Evolutionary conservation across 2,113 vertebrate species (phyloP), one percentile per base, ranked within the genome.

Genomic region (Toxotes chatareus): DNA sequence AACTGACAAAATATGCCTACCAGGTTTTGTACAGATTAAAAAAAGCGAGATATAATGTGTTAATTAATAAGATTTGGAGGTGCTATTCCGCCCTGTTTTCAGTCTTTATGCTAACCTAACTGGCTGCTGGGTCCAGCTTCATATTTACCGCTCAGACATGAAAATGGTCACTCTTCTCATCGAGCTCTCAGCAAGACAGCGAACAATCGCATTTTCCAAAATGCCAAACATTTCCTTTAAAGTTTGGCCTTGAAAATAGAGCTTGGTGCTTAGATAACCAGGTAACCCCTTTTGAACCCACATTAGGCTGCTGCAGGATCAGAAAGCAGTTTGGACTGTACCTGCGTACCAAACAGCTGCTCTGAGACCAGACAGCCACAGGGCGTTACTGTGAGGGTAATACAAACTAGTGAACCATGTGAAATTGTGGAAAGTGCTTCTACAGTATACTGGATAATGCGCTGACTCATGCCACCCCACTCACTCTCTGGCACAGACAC

Each of bases 381-480:
- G 73, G 81, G 86, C 72, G 81, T 86, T 82, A 86, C 77, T 81
- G 81, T 72, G 71, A 82, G 70, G 71, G 78, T 85, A 82, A 90
- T 73, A 73, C 69, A 79, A 91, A 91, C 65, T 75, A 86, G 71
- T 80, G 69, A 80, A 57, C 73, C 16, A 0, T 79, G 83, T 38
- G 34, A 86, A 90, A 81, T 66, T 84, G 70, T 44, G 40, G 73
- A 77, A 88, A 79, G 53, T 67, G 47, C 51, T 81, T 73, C 72
- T 38, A 70, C 62, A 79, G 64, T 81, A 62, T 47, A 72, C 49
- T 60, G 65, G 73, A 86, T 86, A 88, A 87, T 83, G 46, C 87
- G 88, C 83, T 90, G 92, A 92, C 81, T 90, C 83, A 88, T 75
- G 31, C 63, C 73, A 46, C 32, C 51, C 51, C 19, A 75, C 79